These are phyloP conservation scores for Mellivora capensis DNA, from an alignment of 2,113 vertebrate species.

Conservation along the genomic window DNA sequence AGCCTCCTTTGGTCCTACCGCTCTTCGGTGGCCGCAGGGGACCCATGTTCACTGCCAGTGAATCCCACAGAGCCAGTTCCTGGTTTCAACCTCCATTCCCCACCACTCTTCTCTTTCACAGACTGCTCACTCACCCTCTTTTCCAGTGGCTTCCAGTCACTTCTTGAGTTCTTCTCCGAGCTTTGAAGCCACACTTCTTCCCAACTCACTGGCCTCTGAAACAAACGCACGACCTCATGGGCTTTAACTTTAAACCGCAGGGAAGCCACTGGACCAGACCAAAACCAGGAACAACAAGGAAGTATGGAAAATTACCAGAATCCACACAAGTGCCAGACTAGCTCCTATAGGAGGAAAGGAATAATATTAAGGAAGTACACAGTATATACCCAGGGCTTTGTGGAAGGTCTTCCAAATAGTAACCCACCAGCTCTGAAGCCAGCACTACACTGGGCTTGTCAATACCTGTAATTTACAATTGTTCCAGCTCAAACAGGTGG, in stretches of 20 bases:
- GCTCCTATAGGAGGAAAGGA: neutral
- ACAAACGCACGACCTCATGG: neutral
- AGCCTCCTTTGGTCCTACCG: neutral
- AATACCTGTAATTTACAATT: neutral
- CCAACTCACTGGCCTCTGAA: neutral
- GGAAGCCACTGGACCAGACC: neutral
- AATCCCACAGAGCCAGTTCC: neutral
- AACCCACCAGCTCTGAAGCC: neutral
- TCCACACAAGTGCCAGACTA: too few species aligned
- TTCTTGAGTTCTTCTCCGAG: neutral
- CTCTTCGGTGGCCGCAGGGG: neutral
- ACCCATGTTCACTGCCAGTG: neutral
- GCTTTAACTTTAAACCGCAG: neutral
- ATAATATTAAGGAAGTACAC: neutral
- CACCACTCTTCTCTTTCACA: neutral
- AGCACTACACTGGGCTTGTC: rapidly evolving
- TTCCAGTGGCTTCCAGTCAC: neutral
- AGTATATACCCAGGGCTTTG: neutral
- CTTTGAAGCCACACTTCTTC: neutral
- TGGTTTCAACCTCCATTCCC: neutral
- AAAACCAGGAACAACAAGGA: neutral
- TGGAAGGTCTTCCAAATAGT: neutral
- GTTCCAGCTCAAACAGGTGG: neutral
- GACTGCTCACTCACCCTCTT: neutral
- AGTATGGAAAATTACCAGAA: neutral